Conservation (phyloP, 2,113 vertebrate genomes). For the Steatornis caripensis region DNA sequence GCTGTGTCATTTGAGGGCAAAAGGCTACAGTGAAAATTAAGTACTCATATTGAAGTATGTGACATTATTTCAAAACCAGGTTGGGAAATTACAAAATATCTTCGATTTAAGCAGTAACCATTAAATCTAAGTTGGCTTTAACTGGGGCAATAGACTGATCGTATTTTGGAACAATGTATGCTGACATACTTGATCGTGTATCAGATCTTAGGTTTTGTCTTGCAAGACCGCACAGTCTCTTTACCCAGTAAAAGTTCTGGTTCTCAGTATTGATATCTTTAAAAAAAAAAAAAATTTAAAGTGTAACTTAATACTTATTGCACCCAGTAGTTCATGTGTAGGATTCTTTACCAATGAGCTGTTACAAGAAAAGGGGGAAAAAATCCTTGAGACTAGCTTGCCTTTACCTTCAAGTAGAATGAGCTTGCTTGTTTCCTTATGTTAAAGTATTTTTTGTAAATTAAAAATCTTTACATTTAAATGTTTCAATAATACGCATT, state of each 20-base stretch:
- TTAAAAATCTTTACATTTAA: background rate
- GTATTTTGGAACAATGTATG: background rate
- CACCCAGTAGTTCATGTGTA: background rate
- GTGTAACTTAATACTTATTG: background rate
- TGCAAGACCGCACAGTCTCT: background rate
- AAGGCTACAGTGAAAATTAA: background rate
- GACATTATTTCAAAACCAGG: background rate
- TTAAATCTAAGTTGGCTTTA: background rate
- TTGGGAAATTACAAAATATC: background rate
- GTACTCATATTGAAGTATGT: background rate
- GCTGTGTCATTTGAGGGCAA: background rate
- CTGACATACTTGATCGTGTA: background rate
- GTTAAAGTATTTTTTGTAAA: background rate
- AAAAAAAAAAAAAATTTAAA: background rate
- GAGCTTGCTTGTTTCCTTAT: background rate
- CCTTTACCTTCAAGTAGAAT: background rate
- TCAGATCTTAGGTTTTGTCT: background rate
- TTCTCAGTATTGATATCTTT: background rate
- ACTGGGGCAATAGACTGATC: background rate
- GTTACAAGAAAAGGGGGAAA: background rate
- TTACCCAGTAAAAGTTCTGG: background rate
- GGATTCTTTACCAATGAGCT: background rate
- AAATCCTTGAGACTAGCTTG: background rate
- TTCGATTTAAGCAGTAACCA: background rate
- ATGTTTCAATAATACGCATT: background rate